These are phyloP conservation scores for Pentalonia nigronervosa DNA, from an alignment of 1,140 invertebrate genomes.

Conservation along the genomic window DNA sequence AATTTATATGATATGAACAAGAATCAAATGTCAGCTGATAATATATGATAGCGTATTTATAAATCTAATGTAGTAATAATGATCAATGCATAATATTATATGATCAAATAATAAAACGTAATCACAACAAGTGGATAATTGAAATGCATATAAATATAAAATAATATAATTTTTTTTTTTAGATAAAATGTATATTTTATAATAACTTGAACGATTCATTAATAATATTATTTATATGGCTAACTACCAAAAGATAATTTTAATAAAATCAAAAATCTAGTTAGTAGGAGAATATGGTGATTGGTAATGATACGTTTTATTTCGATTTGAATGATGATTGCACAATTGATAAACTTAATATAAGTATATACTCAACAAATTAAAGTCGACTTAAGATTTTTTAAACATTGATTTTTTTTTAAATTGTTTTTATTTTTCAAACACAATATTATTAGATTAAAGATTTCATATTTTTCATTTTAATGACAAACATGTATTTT, in stretches of 20 bases:
- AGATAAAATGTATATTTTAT: not conserved
- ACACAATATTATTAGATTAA: not conserved
- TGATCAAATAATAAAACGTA: too few relatives aligned
- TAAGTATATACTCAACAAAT: not conserved
- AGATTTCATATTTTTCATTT: too few relatives aligned
- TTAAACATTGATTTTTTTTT: not conserved
- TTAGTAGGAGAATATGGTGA: not conserved
- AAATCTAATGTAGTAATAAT: too few relatives aligned
- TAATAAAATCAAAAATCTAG: not conserved
- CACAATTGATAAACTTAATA: not conserved
- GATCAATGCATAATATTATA: too few relatives aligned
- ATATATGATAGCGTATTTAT: too few relatives aligned
- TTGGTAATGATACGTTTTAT: not conserved
- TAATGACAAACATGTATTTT: not conserved
- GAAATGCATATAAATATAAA: not conserved
- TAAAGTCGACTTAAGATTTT: not conserved
- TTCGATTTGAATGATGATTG: not conserved
- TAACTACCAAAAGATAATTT: not conserved
- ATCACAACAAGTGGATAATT: too few relatives aligned
- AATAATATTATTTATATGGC: not conserved
- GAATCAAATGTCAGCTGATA: too few relatives aligned
- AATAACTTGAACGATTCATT: not conserved
- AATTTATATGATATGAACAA: too few relatives aligned
- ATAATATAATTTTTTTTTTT: too few relatives aligned
- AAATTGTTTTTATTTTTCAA: not conserved